Percentiles rank a stretch among this genome's conserved stretches.
These are phyloP conservation scores for Dinoponera quadriceps DNA, from an alignment of 1,140 invertebrate genomes.

Conservation along the genomic window DNA sequence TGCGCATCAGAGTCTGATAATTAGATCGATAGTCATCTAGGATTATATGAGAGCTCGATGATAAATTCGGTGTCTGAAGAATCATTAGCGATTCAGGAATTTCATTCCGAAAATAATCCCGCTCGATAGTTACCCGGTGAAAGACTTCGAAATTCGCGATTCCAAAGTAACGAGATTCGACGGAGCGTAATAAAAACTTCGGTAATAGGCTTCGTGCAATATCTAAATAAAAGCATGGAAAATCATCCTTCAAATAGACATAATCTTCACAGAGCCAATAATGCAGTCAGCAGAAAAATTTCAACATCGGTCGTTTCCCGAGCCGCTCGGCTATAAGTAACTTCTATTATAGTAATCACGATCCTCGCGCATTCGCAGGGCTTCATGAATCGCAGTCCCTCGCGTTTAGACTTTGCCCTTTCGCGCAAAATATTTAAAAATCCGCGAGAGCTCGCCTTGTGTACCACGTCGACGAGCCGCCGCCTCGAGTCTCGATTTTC, in stretches of 20 bases:
- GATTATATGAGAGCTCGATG: not conserved
- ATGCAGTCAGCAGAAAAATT: too few relatives aligned
- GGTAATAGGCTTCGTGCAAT: too few relatives aligned
- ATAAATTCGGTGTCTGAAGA: not conserved
- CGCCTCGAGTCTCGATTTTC: conserved; percentile 41
- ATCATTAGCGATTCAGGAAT: not conserved
- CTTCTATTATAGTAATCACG: too few relatives aligned
- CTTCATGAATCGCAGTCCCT: not conserved
- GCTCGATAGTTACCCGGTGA: not conserved
- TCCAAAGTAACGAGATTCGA: not conserved
- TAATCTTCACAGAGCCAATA: too few relatives aligned
- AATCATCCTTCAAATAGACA: too few relatives aligned
- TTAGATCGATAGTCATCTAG: conserved; percentile 21
- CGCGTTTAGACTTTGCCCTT: not conserved
- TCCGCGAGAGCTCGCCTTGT: not conserved
- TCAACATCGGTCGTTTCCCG: too few relatives aligned
- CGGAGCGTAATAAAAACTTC: too few relatives aligned
- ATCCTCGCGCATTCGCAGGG: too few relatives aligned
- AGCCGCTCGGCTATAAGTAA: too few relatives aligned
- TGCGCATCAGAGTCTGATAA: not conserved
- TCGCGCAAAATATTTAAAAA: conserved; percentile 21
- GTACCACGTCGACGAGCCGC: not conserved
- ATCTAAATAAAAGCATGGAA: too few relatives aligned
- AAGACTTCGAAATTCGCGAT: not conserved
- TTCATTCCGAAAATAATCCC: not conserved